Base-by-base conservation (phyloP, 2,797 vertebrate genomes). In the Florisuga fusca region DNA sequence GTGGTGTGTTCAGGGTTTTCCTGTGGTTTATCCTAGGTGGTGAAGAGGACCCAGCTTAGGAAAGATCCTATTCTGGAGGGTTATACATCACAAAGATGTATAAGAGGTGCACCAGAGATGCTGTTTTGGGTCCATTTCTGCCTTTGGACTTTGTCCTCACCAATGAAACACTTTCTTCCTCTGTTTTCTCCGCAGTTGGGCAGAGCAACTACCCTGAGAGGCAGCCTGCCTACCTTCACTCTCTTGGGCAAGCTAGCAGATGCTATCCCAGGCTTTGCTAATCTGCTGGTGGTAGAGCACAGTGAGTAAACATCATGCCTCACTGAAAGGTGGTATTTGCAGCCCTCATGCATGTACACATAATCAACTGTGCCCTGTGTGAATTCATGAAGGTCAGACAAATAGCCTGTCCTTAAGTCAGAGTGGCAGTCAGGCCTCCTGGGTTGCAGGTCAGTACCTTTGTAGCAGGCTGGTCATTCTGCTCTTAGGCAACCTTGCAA, bases 231-330 rank as follows among this genome's bases (percentile, higher is more conserved):
- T 48, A 98, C 96, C 2, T 98, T 99, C 86, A 98, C 75, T 75
- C 98, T 99, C 93, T 89, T 99, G 95, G 99, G 99, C 93, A 99
- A 98, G 93, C 92, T 99, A 64, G 93, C 98, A 94, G 98, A 99
- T 89, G 96, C 97, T 23, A 91, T 98, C 57, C 98, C 99, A 71
- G 84, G 90, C 62, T 95, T 99, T 94, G 97, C 98, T 67, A 97
- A 98, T 22, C 87, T 85, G 34, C 96, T 99, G 77, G 97, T 98
- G 53, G 97, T 97, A 66, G 98, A 98, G 46, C 98, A 99, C 50
- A 96, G 99, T 99, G 97, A 98, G 97, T 98, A 92, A 50, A 18
- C 72, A 61, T 82, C 46, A 9, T 51, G 38, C 48, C n/a, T 31
- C 23, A n/a, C 64, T 8, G 62, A 38, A 82, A 46, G 50, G 51